Percentiles rank a stretch among this genome's conserved stretches.
phyloP scores from a whole-genome alignment of 2,797 vertebrate species.

The Clarias laeviceps region DNA sequence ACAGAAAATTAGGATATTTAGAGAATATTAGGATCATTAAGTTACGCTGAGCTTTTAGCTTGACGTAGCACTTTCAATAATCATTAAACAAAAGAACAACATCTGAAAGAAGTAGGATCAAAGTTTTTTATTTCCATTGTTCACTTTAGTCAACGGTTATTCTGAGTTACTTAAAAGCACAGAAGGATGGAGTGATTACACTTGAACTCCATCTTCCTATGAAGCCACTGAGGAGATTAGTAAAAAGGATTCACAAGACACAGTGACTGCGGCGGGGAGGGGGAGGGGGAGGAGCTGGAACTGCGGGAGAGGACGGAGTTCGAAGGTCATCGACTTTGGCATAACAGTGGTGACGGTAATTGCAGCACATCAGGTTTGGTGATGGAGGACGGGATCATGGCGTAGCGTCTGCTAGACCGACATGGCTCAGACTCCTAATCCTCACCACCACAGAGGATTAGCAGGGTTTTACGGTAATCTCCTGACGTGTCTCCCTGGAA shows the following conservation, averaged over 20 bases:
- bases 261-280: conserved; percentile 25
- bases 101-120: not conserved
- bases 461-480: conserved; percentile 91
- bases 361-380: not conserved
- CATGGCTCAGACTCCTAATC: conserved; percentile 67
- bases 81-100: not conserved
- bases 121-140: not conserved
- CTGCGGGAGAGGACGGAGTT: conserved; percentile 52
- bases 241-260: conserved; percentile 27
- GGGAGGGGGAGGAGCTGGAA: not conserved
- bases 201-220: not conserved
- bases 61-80: not conserved
- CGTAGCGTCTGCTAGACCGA: conserved; percentile 17
- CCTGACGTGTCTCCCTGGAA: conserved; percentile 91
- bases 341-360: conserved; percentile 54
- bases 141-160: not conserved
- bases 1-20: not conserved
- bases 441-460: conserved; percentile 87
- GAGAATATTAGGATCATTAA: no score
- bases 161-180: conserved; percentile 20
- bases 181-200: not conserved
- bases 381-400: not conserved
- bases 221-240: conserved; percentile 17
- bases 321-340: conserved; percentile 69
- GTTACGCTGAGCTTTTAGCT: not conserved